These are phyloP conservation scores for Chaetodon trifasciatus DNA, from an alignment of 2,797 vertebrate species.

Conservation along the genomic window DNA sequence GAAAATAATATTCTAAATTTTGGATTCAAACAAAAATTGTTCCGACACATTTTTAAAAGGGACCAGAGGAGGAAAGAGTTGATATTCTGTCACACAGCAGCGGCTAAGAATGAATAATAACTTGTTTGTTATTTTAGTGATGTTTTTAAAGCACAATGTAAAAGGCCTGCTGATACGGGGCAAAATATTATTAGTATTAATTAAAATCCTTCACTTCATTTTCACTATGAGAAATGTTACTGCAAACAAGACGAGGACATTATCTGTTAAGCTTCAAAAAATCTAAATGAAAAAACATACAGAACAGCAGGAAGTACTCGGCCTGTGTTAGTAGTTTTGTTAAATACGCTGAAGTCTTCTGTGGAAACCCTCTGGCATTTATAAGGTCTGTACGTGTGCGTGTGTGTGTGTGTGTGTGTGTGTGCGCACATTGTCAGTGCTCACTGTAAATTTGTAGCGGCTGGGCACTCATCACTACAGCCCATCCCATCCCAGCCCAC, in stretches of 20 bases:
- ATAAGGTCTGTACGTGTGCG: conserved; percentile 7
- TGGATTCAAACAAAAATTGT: neutral
- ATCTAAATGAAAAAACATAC: neutral
- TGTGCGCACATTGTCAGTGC: conserved; percentile 53
- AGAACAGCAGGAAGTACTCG: conserved; percentile 11
- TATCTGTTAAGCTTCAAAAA: neutral
- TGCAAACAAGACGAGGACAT: neutral
- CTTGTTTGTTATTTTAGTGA: neutral
- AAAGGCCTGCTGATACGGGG: neutral
- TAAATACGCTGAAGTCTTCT: conserved; percentile 21
- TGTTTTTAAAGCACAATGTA: neutral
- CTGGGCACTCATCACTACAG: conserved; percentile 69
- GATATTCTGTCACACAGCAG: neutral
- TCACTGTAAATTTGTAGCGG: conserved; percentile 73
- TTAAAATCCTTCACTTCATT: neutral
- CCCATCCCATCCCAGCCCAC: conserved; percentile 70
- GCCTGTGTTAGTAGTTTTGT: conserved; percentile 4
- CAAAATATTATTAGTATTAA: neutral
- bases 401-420: neutral
- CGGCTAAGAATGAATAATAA: neutral
- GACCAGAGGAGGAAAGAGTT: neutral
- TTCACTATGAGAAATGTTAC: neutral
- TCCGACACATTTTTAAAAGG: neutral
- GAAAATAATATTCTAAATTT: neutral
- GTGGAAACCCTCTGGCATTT: conserved; percentile 27